Evolutionary conservation across 2,888 invertebrate species (phyloP), one percentile per base, ranked within the genome.

Genomic region (Argyresthia goedartella): DNA sequence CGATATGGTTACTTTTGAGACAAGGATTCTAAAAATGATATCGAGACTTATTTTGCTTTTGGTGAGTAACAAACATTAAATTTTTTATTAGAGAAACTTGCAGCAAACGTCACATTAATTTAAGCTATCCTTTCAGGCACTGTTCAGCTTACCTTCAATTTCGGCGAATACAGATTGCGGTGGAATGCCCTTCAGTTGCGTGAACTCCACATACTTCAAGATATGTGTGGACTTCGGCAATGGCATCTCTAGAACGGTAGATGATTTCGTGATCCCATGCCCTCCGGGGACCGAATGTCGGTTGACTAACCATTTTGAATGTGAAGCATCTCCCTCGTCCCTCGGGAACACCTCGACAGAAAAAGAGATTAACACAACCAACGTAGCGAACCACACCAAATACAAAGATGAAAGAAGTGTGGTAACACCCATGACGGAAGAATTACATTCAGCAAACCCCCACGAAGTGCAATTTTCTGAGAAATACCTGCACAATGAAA

Each of bases 201-300:
- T 79, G 45, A 80, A 84, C 60, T 67, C 78, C 53, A 81, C 84
- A 50, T 81, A 81, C 65, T 88, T 88, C 58, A 76, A 79, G 68
- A 81, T 87, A 62, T 88, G 88, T 60, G 82, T 86, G 43, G 82
- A 86, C 58, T 64, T 81, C 43, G 86, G 85, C 16, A 70, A 68
- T 39, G 82, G 82, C 44, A 58, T 78, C 10, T 81, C 81, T 9
- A 69, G 66, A 45, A 80, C 86, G 1, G 69, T 85, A 11, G 85
- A 81, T 51, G 71, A 77, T 56, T 73, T 76, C 56, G 53, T 76
- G 4, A 75, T 84, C 58, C 69, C 66, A 7, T 87, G 86, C 58
- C 85, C 85, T 10, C 61, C 64, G 1, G 64, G 70, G 14, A 84
- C 84, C 25, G 67, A 64, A 54, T 87, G 87, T 55, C 60, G 61